phyloP scores from a whole-genome alignment of 2,888 invertebrate species.

The Plagiodera versicolora region DNA sequence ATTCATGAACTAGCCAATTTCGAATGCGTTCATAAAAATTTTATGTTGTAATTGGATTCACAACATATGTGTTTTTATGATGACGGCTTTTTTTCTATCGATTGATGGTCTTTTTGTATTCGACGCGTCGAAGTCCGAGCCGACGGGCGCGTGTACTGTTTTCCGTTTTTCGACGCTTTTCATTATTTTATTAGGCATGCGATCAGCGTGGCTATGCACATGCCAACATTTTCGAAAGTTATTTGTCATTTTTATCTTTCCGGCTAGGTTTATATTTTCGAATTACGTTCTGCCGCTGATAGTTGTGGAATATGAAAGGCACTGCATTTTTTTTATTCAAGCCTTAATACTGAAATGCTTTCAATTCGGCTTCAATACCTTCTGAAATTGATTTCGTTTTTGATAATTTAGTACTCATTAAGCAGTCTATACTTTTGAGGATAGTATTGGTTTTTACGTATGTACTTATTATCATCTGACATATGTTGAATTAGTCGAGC shows the following conservation, averaged over 20 bases:
- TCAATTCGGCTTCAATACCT: too few species aligned
- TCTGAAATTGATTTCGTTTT: too few species aligned
- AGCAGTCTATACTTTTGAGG: too few species aligned
- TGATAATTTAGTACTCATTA: too few species aligned
- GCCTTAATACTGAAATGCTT: too few species aligned
- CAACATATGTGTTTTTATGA: constrained; percentile 30
- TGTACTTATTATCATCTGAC: too few species aligned
- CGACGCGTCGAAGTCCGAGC: constrained; percentile 23
- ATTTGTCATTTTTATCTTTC: constrained; percentile 34
- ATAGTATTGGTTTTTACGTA: too few species aligned
- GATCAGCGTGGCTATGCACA: constrained; percentile 31
- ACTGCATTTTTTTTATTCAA: too few species aligned
- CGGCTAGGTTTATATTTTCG: constrained; percentile 21
- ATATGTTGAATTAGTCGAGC: too few species aligned
- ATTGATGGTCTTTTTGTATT: constrained; percentile 29
- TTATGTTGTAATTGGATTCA: constrained; percentile 28
- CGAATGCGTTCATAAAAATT: constrained; percentile 22
- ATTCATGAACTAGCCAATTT: constrained; percentile 26
- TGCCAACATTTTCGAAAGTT: constrained; percentile 29
- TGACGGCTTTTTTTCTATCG: constrained; percentile 26
- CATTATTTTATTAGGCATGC: constrained; percentile 31
- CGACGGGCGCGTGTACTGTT: constrained; percentile 31
- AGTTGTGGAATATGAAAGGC: not conserved
- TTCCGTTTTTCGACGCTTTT: constrained; percentile 32
- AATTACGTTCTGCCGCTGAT: constrained; percentile 20